phyloP scores from a whole-genome alignment of 1,140 invertebrate genomes.

The Drosophila parabipectinata region DNA sequence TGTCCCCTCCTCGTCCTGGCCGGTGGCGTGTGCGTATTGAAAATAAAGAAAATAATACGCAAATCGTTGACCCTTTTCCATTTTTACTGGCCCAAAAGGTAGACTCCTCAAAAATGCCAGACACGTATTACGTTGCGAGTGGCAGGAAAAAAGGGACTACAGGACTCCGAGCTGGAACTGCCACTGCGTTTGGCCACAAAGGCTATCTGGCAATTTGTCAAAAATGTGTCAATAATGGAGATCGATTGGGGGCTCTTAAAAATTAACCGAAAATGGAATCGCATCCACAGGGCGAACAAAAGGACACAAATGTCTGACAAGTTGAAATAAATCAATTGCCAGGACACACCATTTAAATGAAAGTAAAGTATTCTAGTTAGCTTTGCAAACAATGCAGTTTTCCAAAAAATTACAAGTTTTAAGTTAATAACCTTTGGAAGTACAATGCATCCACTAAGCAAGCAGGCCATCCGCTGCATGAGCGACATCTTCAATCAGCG shows the following conservation, averaged over 20 bases:
- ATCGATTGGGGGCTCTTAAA: constrained; percentile 69
- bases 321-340: constrained; percentile 27
- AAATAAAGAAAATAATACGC: constrained; percentile 77
- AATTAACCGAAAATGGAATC: constrained; percentile 63
- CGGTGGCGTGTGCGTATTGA: constrained; percentile 39
- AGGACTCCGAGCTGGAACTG: constrained; percentile 20
- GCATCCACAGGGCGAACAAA: constrained; percentile 17
- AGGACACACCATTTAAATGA: constrained; percentile 18
- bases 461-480: not conserved
- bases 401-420: not conserved
- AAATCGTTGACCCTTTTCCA: constrained; percentile 68
- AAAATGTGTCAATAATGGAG: constrained; percentile 81
- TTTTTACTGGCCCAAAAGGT: constrained; percentile 20
- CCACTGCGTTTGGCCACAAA: constrained; percentile 32
- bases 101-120: constrained; percentile 50
- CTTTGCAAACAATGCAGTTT: not conserved
- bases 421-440: not conserved
- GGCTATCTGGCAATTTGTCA: constrained; percentile 75
- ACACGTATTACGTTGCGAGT: constrained; percentile 60
- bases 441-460: not conserved
- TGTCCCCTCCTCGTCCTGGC: no score
- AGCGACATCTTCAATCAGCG: not conserved
- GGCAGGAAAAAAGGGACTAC: constrained; percentile 27
- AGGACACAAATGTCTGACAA: constrained; percentile 9
- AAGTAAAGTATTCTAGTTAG: not conserved